These are phyloP conservation scores for Semnornis frantzii DNA, from an alignment of 2,113 vertebrate genomes.

Conservation along the genomic window DNA sequence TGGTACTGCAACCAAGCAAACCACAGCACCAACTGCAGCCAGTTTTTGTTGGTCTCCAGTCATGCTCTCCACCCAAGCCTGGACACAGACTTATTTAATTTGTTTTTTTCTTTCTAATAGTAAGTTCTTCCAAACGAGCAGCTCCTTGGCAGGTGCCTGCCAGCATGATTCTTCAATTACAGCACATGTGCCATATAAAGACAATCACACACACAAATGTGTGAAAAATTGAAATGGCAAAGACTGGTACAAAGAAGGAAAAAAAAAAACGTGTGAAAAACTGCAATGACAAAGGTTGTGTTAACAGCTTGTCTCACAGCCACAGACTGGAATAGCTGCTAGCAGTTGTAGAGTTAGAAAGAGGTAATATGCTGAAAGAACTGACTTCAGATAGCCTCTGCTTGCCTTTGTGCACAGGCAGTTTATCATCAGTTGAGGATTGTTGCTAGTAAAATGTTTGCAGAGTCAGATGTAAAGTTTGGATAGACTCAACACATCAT, in stretches of 20 bases:
- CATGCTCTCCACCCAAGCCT: too few species aligned
- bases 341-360: background rate
- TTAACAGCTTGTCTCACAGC: slow-evolving; percentile 27
- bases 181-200: background rate
- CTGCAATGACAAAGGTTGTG: slow-evolving; percentile 43
- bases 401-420: background rate
- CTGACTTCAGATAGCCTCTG: background rate
- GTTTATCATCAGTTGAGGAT: background rate
- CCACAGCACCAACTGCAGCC: background rate
- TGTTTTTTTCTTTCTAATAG: background rate
- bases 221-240: slow-evolving; percentile 48
- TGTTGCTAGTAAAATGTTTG: background rate
- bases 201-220: background rate
- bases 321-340: slow-evolving; percentile 16
- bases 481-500: background rate
- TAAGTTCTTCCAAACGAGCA: background rate
- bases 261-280: slow-evolving; percentile 38
- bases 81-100: too few species aligned
- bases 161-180: slow-evolving; percentile 1
- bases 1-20: background rate
- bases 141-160: background rate
- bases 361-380: background rate
- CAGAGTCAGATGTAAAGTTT: background rate
- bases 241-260: slow-evolving; percentile 20
- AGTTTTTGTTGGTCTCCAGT: background rate